Evolutionary conservation across 2,113 vertebrate genomes (phyloP).

Genomic region (Dipodomys stephensi): DNA sequence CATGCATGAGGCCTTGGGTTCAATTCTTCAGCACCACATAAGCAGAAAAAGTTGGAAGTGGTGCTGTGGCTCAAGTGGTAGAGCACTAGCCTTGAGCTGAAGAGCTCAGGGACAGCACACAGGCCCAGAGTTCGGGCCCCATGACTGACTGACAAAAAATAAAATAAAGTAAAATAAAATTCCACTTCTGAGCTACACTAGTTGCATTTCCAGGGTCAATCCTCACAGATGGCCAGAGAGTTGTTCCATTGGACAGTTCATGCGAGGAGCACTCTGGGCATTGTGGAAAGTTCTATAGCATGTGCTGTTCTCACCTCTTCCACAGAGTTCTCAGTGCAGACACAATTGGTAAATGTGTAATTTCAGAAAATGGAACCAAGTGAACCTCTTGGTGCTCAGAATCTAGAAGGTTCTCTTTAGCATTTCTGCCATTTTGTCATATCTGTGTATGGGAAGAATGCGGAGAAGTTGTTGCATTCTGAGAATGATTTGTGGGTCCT

Average conservation of each 20-base stretch:
- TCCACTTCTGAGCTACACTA: constrained; percentile 17
- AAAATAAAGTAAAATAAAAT: neutral
- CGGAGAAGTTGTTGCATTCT: neutral
- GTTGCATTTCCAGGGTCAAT: constrained; percentile 15
- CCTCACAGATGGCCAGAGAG: neutral
- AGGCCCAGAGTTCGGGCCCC: too few species aligned
- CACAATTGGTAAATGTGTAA: neutral
- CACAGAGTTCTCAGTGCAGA: neutral
- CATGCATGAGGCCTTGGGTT: too few species aligned
- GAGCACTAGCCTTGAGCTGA: too few species aligned
- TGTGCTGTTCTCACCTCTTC: neutral
- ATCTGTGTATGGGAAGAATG: neutral
- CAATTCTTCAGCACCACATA: too few species aligned
- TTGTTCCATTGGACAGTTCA: neutral
- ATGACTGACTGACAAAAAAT: too few species aligned
- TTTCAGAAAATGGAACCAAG: constrained; percentile 18
- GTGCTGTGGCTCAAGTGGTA: too few species aligned
- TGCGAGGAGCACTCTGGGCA: neutral
- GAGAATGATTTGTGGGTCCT: neutral
- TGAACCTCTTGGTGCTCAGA: neutral
- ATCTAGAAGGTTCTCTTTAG: constrained; percentile 24
- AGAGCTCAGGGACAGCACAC: too few species aligned
- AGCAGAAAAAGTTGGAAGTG: too few species aligned
- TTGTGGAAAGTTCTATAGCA: neutral
- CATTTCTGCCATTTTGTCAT: neutral